Evolutionary conservation across 1,140 invertebrate genomes (phyloP), one percentile per base, ranked within the genome.

Genomic region (Pomacea maculata): DNA sequence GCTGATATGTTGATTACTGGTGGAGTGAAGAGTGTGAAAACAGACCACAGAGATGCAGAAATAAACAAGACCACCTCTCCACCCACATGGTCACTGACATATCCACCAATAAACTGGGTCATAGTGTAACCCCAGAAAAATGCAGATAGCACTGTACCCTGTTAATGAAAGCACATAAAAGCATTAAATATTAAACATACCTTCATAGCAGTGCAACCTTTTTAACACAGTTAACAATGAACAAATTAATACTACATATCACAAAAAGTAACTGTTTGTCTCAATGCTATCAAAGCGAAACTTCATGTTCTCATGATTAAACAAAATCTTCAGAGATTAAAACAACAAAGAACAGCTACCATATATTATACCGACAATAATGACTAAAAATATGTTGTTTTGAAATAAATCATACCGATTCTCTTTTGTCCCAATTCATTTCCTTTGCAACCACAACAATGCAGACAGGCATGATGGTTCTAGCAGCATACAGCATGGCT

Each of bases 61-160:
- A 93, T 92, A 55, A 93, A 92, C 74, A 95, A 92, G 15, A 95
- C 93, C 80, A 93, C 92, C 86, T 95, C 94, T 0, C 95, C 95
- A 57, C 95, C 95, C 80, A 94, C 92, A 67, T 92, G 91, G 88
- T 95, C 95, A 83, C 94, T 95, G 21, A 95, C 88, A 85, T 95
- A 94, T 19, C 95, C 95, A 74, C 94, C 94, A 74, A 94, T 85
- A 65, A 93, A 93, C 89, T 95, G 95, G 0, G 95, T 95, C 72
- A 95, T 87, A 0, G 94, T 94, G 84, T 95, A 95, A 75, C 95
- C 95, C 94, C 95, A 95, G 86, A 95, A 95, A 87, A 95, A 95
- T 61, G 94, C 94, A 7, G 95, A 95, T 14, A 95, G 86, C 68
- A 95, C 94, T 5, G 94, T 94, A 9, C 95, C 93, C 93, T 93